Base-by-base conservation (phyloP, 2,888 invertebrate genomes). In the Dryococelus australis region DNA sequence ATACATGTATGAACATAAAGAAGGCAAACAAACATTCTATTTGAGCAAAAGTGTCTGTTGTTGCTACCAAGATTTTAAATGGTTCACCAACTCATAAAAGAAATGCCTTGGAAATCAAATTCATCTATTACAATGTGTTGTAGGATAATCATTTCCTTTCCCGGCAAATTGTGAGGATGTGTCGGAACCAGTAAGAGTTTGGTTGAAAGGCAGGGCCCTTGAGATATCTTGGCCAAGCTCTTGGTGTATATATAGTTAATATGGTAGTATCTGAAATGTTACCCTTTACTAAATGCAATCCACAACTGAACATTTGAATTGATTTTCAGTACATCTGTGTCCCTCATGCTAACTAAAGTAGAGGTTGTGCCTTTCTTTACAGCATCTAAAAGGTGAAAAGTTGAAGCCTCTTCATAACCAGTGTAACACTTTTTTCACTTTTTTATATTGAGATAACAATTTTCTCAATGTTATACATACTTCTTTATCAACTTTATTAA, bases 11-110 rank as follows among this genome's bases (percentile, higher is more conserved):
- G 80, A 80, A n/a, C 80, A n/a, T 80, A 80, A 0, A 80, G 26
- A n/a, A 80, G 80, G 80, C 8, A 80, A 5, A 80, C 80, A 80
- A 80, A 80, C 79, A 20, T 79, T 79, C 79, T 24, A 80, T 80
- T 80, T 80, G n/a, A 80, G 80, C n/a, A n/a, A 80, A 80, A 80
- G 24, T 80, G 80, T 80, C 80, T 80, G 80, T 80, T 8, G 0
- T 80, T 28, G n/a, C 13, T 13, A 16, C 80, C 3, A 80, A 4
- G 80, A 24, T n/a, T 80, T 80, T n/a, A n/a, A 80, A 80, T 9
- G 80, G n/a, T 80, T 80, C 80, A 80, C 26, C n/a, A 13, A 24
- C 80, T 4, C 80, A 24, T 80, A 26, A 80, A 80, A 80, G 12
- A n/a, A 80, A 80, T 27, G 80, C 28, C 24, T 80, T 80, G 10